Base-by-base conservation (phyloP, 1,140 invertebrate genomes). In the Drosophila rhopaloa region DNA sequence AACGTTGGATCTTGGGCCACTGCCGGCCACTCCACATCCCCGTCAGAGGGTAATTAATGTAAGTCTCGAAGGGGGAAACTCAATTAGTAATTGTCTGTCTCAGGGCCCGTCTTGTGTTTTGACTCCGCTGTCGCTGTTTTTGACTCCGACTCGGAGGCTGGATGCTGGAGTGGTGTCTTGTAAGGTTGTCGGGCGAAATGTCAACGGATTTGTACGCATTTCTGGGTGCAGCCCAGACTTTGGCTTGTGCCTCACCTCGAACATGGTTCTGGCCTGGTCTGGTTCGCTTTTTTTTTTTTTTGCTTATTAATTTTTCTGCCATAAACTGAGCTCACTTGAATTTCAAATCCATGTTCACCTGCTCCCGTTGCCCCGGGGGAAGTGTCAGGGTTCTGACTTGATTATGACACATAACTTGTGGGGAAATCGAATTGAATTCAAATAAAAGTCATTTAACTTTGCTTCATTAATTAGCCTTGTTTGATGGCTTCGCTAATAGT, bases 201-300 rank as follows among this genome's bases (percentile, higher is more conserved):
- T 85, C 81, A 82, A 77, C 71, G 73, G 61, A 51, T 43, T 44
- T 72, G 47, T 80, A 83, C 80, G 80, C 80, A 86, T 85, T 85
- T 86, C 60, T 75, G 46, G 81, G 81, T 81, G 81, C 81, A 84
- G 81, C 83, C 27, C 46, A 47, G 72, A 40, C 48, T 65, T 54
- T 82, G 79, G 78, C 81, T 79, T 82, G 75, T 76, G 75, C 58
- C 77, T 78, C 73, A 56, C 68, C 82, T 32, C 29, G 8, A 32
- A 32, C 72, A 70, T 60, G 56, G 47, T 74, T 63, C 29, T 51
- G 48, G 48, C 10, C n/a, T 48, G 24, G 24, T 32, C n/a, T 16
- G n/a, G 19, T 19, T 35, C 6, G 40, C 13, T 35, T 41, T 51
- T 50, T 35, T 6, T 35, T 6, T 19, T 19, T 0, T 19, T 19